phyloP scores from a whole-genome alignment of 2,888 invertebrate species.

The Imbricaverruca yamaguchii region DNA sequence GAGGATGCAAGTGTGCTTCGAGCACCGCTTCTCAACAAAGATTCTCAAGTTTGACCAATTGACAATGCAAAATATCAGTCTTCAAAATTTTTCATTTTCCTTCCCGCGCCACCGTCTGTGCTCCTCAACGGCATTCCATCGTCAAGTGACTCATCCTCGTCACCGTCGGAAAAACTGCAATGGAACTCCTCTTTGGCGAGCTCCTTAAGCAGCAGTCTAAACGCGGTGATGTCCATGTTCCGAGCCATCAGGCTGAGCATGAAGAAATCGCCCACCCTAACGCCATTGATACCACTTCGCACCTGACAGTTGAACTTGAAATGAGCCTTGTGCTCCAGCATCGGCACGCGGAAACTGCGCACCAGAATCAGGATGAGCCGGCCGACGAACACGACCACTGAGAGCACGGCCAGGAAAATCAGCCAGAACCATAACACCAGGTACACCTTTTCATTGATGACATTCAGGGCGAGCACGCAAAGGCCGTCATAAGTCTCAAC shows the following conservation, averaged over 20 bases:
- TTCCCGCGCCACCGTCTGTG: too few species aligned
- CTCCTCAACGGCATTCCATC: neutral
- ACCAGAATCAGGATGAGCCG: neutral
- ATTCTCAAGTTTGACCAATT: too few species aligned
- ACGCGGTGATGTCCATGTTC: slow-evolving; percentile 57
- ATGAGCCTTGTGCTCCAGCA: neutral
- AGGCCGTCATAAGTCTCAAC: neutral
- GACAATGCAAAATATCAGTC: too few species aligned
- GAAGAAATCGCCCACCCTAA: slow-evolving; percentile 76
- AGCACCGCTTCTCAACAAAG: too few species aligned
- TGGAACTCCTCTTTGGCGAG: neutral
- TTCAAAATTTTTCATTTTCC: too few species aligned
- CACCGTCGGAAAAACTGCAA: neutral
- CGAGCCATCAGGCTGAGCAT: slow-evolving; percentile 74
- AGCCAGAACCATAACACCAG: slow-evolving; percentile 18
- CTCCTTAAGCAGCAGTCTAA: slow-evolving; percentile 1
- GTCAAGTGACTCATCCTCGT: neutral
- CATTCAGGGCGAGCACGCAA: neutral
- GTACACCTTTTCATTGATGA: neutral
- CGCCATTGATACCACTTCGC: neutral
- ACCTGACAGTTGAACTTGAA: neutral
- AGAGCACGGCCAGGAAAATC: neutral
- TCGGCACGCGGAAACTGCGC: neutral
- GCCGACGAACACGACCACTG: neutral
- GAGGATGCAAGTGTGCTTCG: too few species aligned